These are phyloP conservation scores for Oscheius onirici DNA, from an alignment of 2,888 invertebrate genomes.

Conservation along the genomic window DNA sequence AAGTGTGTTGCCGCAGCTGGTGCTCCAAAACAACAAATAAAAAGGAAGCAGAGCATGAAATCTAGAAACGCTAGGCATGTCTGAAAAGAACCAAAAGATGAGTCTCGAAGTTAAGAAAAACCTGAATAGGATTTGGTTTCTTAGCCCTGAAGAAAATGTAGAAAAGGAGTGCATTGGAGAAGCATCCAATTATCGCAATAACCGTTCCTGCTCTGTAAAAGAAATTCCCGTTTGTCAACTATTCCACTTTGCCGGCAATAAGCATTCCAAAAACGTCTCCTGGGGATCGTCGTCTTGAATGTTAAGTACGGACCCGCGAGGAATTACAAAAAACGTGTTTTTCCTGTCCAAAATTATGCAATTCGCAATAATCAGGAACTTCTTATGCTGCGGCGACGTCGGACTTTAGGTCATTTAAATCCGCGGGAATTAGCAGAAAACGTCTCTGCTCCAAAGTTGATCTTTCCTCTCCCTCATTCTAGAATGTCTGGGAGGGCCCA, in stretches of 20 bases:
- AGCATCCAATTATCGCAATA: constrained; percentile 50
- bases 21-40: constrained; percentile 49
- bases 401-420: constrained; percentile 6
- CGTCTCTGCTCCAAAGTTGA: constrained; percentile 11
- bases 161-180: constrained; percentile 51
- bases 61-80: constrained; percentile 56
- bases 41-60: constrained; percentile 55
- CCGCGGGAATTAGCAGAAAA: constrained; percentile 7
- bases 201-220: constrained; percentile 51
- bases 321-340: too few relatives aligned
- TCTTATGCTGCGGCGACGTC: constrained; percentile 8
- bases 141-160: constrained; percentile 48
- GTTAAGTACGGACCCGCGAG: background rate
- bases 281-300: background rate
- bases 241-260: background rate
- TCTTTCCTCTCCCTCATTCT: constrained; percentile 1
- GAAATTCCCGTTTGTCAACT: constrained; percentile 5
- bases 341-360: background rate
- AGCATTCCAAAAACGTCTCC: background rate
- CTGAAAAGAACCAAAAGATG: constrained; percentile 23
- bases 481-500: background rate
- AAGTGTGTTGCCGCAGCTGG: constrained; percentile 35
- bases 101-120: background rate
- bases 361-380: background rate
- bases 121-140: constrained; percentile 40